Evolutionary conservation across 2,797 vertebrate species (phyloP).

Genomic region (Hoplostethus mediterraneus): DNA sequence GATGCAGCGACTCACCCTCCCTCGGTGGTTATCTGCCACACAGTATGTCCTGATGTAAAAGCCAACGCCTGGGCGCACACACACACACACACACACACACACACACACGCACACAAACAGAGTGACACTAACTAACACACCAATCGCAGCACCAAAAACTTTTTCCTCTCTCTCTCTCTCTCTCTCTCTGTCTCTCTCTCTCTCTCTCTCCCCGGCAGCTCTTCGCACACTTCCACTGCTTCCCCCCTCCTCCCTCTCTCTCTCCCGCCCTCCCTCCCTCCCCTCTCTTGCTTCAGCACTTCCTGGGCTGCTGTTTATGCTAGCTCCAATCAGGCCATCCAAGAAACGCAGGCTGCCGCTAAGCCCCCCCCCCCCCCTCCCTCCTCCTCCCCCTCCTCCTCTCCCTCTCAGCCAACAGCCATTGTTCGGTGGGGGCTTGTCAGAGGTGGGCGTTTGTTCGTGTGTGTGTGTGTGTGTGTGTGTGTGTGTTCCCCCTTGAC

Average conservation of each 20-base stretch:
- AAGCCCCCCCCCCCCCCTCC: constrained; percentile 37
- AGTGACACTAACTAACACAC: constrained; percentile 52
- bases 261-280: constrained; percentile 22
- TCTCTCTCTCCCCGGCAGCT: constrained; percentile 56
- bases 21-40: constrained; percentile 21
- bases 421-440: constrained; percentile 75
- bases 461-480: constrained; percentile 20
- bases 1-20: constrained; percentile 69
- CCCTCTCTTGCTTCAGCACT: constrained; percentile 74
- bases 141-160: constrained; percentile 62
- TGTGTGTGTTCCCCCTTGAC: constrained; percentile 52
- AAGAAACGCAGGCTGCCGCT: constrained; percentile 57
- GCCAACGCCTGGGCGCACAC: constrained; percentile 16
- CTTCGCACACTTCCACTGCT: constrained; percentile 57
- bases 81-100: constrained; percentile 13
- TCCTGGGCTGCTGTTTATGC: constrained; percentile 82
- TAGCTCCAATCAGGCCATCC: constrained; percentile 76
- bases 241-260: constrained; percentile 12
- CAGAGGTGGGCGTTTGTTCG: constrained; percentile 52
- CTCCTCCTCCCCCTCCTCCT: constrained; percentile 27
- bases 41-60: constrained; percentile 47
- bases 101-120: neutral
- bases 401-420: constrained; percentile 43
- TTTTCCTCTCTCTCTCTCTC: constrained; percentile 64
- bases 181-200: too few relatives aligned